A percentile compares a stretch with the other conserved stretches of the same genome.
Evolutionary conservation across 2,113 vertebrate species (phyloP).

Genomic region (Oryzias celebensis): DNA sequence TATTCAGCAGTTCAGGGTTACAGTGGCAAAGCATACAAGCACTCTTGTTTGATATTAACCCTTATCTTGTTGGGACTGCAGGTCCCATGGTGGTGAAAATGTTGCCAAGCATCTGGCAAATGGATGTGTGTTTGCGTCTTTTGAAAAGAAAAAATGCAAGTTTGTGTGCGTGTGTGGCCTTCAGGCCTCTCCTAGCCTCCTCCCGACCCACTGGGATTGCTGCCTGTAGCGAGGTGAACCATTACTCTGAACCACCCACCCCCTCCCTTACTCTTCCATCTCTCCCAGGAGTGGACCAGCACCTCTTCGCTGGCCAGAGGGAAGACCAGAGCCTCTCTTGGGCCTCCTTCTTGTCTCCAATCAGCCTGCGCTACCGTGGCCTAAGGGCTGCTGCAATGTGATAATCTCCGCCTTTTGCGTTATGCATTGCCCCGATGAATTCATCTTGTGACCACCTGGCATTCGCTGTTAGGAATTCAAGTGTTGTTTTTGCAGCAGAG

Average conservation of each 20-base stretch:
- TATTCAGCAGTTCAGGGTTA: conserved; percentile 68
- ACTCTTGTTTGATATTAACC: conserved; percentile 76
- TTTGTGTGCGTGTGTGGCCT: conserved; percentile 63
- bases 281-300: conserved; percentile 71
- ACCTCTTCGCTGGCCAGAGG: conserved; percentile 69
- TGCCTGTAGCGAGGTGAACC: conserved; percentile 77
- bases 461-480: conserved; percentile 70
- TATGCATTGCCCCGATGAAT: conserved; percentile 74
- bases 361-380: conserved; percentile 66
- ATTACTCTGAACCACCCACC: conserved; percentile 68
- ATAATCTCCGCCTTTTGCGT: conserved; percentile 75
- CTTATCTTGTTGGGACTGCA: conserved; percentile 66
- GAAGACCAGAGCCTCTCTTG: conserved; percentile 68
- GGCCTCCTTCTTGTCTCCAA: conserved; percentile 72
- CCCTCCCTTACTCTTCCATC: conserved; percentile 58
- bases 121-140: conserved; percentile 58
- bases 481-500: conserved; percentile 67
- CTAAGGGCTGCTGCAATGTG: conserved; percentile 64
- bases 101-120: conserved; percentile 63
- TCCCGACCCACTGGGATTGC: conserved; percentile 68
- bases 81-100: conserved; percentile 65
- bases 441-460: conserved; percentile 77
- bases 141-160: conserved; percentile 54
- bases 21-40: conserved; percentile 60
- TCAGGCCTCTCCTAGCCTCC: conserved; percentile 70